These are phyloP conservation scores for Zoanthus solanderi DNA, from an alignment of 92 coral and sea anemone genomes.

Conservation along the genomic window DNA sequence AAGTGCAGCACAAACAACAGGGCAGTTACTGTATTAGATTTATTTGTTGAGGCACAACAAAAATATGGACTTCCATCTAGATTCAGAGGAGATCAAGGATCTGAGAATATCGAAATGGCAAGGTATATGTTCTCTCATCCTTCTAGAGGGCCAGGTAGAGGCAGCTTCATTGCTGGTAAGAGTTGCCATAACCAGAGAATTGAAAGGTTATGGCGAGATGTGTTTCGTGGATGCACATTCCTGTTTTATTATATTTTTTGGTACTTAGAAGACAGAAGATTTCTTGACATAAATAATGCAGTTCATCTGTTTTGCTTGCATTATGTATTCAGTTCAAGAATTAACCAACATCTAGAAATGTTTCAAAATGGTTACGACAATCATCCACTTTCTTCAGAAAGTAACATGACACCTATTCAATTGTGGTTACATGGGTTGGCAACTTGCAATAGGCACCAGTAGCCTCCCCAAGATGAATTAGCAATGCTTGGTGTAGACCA, in stretches of 20 bases:
- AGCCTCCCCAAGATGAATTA: too few relatives aligned
- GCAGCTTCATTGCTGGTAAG: conserved; percentile 68
- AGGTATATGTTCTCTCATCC: conserved; percentile 64
- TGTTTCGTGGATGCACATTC: conserved; percentile 77
- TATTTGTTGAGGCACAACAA: conserved; percentile 55
- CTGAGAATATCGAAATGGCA: conserved; percentile 69
- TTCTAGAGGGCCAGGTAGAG: conserved; percentile 63
- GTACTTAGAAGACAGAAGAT: conserved; percentile 60
- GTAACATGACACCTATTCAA: conserved; percentile 61
- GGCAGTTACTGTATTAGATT: conserved; percentile 56
- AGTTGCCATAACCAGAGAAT: conserved; percentile 66
- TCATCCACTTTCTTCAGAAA: conserved; percentile 65
- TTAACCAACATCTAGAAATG: conserved; percentile 54
- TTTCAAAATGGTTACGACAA: conserved; percentile 62
- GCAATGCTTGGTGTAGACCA: too few relatives aligned
- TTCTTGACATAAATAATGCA: conserved; percentile 59
- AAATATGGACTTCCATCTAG: conserved; percentile 60
- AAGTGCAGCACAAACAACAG: conserved; percentile 43
- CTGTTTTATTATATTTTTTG: conserved; percentile 66
- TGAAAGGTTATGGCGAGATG: conserved; percentile 70
- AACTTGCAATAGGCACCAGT: too few relatives aligned
- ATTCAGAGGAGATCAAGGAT: conserved; percentile 68
- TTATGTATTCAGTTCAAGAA: conserved; percentile 55
- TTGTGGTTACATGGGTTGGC: background rate
- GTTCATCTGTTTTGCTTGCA: conserved; percentile 46